Base-by-base conservation (phyloP, 2,888 invertebrate genomes). In the Eilema sororculum region DNA sequence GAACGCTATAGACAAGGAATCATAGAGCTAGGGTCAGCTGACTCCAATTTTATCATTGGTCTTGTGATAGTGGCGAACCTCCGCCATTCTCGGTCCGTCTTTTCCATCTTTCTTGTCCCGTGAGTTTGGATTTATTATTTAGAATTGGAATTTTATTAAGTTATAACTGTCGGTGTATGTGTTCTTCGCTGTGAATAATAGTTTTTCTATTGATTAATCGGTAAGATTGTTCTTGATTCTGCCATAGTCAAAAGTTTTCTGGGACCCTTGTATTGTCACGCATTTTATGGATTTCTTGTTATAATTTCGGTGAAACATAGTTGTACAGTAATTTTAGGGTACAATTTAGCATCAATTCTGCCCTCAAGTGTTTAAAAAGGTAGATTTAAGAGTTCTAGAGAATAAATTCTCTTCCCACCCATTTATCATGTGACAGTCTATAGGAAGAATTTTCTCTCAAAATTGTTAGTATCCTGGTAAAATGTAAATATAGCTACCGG, bases 21-120 rank as follows among this genome's bases (percentile, higher is more conserved):
- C 92, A 93, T 93, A 93, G 92, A 94, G 88, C 83, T 78, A 88
- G 90, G 91, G 95, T 95, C 95, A 95, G 95, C 95, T 95, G 95
- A 95, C 95, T 93, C 87, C 84, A 92, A 82, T 94, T 95, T 94
- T 94, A 95, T 95, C 95, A 93, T 91, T 91, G 94, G 95, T 95
- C 95, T 95, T 95, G 95, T 95, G 95, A 95, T 95, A 95, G 93
- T 95, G 92, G 92, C 91, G 87, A 86, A 89, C 83, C 91, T 94
- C 95, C 95, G 95, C 95, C 95, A 95, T 95, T 95, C 95, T 94
- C 89, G 88, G 92, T 88, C 92, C 91, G 92, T 90, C 94, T 94
- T 92, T 94, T 93, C 91, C 91, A 88, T 93, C 93, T 93, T 91
- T 92, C 89, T 90, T 87, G 92, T 91, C 93, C 87, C 87, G 95